phyloP scores from a whole-genome alignment of 2,797 vertebrate genomes.

The Erithacus rubecula region DNA sequence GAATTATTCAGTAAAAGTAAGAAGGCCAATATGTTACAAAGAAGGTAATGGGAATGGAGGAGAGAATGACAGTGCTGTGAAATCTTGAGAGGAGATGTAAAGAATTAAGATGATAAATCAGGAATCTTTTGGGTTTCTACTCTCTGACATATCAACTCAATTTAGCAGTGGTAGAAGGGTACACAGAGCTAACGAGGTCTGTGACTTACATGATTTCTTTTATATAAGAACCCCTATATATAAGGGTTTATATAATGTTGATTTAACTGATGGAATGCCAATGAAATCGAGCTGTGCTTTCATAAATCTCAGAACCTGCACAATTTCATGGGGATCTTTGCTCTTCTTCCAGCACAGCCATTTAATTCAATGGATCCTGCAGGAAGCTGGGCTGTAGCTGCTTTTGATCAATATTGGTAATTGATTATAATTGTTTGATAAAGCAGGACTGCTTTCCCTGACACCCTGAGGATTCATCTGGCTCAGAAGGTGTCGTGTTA shows the following conservation, averaged over 20 bases:
- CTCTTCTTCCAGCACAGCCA: neutral
- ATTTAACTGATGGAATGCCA: neutral
- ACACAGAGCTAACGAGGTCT: neutral
- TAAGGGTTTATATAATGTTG: neutral
- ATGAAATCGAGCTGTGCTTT: neutral
- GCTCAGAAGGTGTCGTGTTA: neutral
- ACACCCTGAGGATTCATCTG: neutral
- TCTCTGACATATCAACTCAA: neutral
- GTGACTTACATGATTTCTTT: neutral
- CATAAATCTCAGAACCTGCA: neutral
- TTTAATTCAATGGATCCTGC: neutral
- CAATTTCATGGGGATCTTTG: neutral
- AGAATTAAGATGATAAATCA: conserved; percentile 40
- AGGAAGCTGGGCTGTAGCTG: neutral
- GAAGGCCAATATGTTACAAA: conserved; percentile 40
- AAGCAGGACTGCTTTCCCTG: neutral
- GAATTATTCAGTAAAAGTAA: conserved; percentile 62
- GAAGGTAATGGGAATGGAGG: conserved; percentile 36
- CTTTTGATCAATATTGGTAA: conserved; percentile 18
- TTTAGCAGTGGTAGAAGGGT: neutral
- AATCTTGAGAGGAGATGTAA: conserved; percentile 11
- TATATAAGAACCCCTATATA: neutral
- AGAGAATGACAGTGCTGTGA: conserved; percentile 13
- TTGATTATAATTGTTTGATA: conserved; percentile 17
- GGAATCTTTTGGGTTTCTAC: conserved; percentile 8